Conservation (phyloP, 2,113 vertebrate genomes). For the Rhagologus leucostigma region DNA sequence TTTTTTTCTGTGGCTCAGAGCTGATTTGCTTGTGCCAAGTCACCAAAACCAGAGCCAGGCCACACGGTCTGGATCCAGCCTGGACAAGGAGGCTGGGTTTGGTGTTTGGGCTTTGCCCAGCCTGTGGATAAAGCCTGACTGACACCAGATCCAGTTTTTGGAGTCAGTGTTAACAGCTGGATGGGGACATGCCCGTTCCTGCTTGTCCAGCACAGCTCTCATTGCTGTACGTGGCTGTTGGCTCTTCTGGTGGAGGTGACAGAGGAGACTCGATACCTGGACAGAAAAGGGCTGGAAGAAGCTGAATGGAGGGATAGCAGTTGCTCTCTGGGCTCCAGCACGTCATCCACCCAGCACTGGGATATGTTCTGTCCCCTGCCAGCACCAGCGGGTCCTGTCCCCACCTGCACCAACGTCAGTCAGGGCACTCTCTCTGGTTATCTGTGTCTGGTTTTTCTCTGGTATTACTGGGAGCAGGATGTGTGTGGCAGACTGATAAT, state of each 20-base stretch:
- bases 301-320: neutral
- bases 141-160: neutral
- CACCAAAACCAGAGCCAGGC: neutral
- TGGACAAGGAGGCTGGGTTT: neutral
- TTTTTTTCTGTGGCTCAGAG: neutral
- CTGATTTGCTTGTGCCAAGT: neutral
- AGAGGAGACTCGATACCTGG: neutral
- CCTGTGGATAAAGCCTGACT: neutral
- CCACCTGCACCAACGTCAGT: fast-evolving
- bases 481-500: slow-evolving; percentile 16
- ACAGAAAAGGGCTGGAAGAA: neutral
- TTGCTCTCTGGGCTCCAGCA: neutral
- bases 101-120: neutral
- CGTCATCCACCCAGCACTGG: neutral
- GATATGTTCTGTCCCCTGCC: neutral
- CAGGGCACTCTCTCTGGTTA: neutral
- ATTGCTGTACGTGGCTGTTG: fast-evolving
- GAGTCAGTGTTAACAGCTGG: neutral
- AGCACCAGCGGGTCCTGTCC: neutral
- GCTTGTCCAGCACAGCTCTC: neutral
- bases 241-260: neutral
- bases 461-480: neutral
- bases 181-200: neutral
- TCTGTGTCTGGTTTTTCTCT: neutral
- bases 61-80: fast-evolving